Conservation (phyloP, 2,797 vertebrate species). For the Pipistrellus pygmaeus region DNA sequence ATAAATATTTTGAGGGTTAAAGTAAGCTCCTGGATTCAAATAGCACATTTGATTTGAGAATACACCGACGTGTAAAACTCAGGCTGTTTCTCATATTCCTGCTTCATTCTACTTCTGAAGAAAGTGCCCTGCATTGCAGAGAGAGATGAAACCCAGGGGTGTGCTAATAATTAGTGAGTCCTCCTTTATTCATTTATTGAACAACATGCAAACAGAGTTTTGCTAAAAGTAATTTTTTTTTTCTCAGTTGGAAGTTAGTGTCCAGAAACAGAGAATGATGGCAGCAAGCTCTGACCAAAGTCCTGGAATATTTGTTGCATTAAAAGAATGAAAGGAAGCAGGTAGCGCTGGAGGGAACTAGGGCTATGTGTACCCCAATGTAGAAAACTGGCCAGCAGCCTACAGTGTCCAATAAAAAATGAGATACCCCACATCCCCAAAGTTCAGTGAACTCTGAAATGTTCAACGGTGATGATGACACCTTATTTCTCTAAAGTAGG, state of each 20-base stretch:
- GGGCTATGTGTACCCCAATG: no score
- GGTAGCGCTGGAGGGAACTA: neutral
- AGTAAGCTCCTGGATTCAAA: constrained; percentile 28
- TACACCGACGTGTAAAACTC: neutral
- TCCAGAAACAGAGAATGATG: neutral
- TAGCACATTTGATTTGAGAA: neutral
- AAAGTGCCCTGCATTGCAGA: neutral
- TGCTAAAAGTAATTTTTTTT: neutral
- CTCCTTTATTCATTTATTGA: neutral
- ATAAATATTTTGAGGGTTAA: constrained; percentile 75
- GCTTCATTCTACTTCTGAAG: neutral
- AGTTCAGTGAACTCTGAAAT: neutral
- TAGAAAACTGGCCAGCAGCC: neutral
- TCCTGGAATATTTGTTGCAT: neutral
- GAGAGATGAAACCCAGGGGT: neutral
- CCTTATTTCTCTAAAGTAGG: neutral
- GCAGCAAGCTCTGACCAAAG: neutral
- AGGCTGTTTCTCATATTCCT: neutral
- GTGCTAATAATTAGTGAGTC: neutral
- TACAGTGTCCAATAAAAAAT: neutral
- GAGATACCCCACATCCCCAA: neutral
- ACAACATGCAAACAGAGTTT: neutral
- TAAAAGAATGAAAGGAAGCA: neutral
- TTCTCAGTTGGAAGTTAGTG: neutral
- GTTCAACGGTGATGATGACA: neutral